Conservation (phyloP, 2,113 vertebrate species). For the Meriones unguiculatus region DNA sequence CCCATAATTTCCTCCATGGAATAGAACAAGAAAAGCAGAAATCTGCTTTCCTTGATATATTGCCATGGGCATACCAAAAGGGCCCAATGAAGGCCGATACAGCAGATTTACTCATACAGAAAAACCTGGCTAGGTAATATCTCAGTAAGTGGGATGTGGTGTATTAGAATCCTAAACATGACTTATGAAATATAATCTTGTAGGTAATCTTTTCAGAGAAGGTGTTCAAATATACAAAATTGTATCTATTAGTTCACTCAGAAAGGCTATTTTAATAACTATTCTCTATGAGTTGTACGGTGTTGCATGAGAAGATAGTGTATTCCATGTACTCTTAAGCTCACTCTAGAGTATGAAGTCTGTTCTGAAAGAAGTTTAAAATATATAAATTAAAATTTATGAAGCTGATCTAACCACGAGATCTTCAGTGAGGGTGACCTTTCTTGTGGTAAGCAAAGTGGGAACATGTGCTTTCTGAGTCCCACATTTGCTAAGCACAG, state of each 20-base stretch:
- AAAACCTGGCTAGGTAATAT: background rate
- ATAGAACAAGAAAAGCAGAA: background rate
- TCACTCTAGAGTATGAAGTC: background rate
- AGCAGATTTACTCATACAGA: background rate
- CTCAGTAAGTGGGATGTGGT: background rate
- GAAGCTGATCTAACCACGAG: background rate
- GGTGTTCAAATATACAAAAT: background rate
- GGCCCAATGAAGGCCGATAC: background rate
- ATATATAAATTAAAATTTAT: background rate
- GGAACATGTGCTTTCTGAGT: background rate
- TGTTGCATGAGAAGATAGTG: background rate
- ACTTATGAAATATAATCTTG: background rate
- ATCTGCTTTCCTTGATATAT: background rate
- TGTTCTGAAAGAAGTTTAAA: conserved; percentile 13
- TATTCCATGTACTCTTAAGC: background rate
- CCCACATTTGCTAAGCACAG: background rate
- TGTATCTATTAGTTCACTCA: background rate
- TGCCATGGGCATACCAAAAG: background rate
- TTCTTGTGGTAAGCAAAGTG: background rate
- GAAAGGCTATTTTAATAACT: background rate
- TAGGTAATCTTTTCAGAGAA: background rate
- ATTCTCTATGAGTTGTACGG: background rate
- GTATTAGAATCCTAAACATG: background rate
- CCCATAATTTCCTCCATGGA: background rate
- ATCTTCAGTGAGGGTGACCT: background rate